Evolutionary conservation across 1,140 invertebrate genomes (phyloP), one percentile per base, ranked within the genome.

Genomic region (Aphis craccivora): DNA sequence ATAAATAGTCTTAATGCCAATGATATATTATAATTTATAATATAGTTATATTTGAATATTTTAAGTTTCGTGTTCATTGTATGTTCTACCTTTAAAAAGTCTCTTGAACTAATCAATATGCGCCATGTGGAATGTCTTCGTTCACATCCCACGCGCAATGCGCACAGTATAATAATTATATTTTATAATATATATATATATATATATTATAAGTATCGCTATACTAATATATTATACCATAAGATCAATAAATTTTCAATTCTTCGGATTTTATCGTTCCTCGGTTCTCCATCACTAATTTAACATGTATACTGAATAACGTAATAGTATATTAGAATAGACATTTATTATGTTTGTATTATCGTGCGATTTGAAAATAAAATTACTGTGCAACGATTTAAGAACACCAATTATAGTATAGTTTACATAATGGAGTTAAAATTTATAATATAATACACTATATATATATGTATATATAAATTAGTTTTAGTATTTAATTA

Each of bases 61-160:
- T n/a, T n/a, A 76, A 76, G 14, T 18, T 67, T n/a, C 60, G n/a
- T n/a, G n/a, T 76, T n/a, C n/a, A 35, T 76, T 67, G 60, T 67
- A 67, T 30, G 18, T 76, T n/a, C 30, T 76, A 76, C 60, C 60
- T 76, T 76, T 76, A 76, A 76, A 76, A 76, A 76, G 60, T 76
- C 60, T 76, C 60, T 76, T 76, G 60, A 76, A 76, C 60, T 76
- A 76, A 76, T 76, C 60, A 76, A 76, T 76, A 76, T 76, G 60
- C 60, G 60, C 60, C 60, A 76, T 76, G n/a, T 76, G 60, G 60
- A 76, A 76, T 76, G 60, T 76, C 14, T 76, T 76, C 60, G 30
- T 76, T 76, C 60, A n/a, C 60, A 14, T n/a, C 60, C 60, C 60
- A 76, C 60, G 60, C 22, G 53, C 14, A 51, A 51, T 51, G 5